These are phyloP conservation scores for Falco punctatus DNA, from an alignment of 2,113 vertebrate genomes.

Conservation along the genomic window DNA sequence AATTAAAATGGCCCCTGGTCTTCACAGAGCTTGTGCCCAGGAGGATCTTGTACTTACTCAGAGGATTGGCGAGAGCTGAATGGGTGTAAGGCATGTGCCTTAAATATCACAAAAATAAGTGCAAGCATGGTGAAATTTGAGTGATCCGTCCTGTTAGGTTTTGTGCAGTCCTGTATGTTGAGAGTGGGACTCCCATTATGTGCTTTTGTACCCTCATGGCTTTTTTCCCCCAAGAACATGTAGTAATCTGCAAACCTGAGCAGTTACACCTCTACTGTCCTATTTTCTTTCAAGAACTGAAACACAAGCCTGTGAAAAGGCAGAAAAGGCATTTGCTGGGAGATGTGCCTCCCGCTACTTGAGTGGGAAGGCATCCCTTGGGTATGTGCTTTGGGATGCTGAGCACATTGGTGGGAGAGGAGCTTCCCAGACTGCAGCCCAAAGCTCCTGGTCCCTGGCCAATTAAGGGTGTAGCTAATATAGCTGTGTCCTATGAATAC, in stretches of 20 bases:
- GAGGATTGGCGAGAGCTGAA: background rate
- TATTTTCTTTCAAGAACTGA: background rate
- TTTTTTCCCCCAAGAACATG: background rate
- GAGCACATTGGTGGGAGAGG: background rate
- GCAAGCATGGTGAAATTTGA: rapidly evolving
- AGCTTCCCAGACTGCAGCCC: background rate
- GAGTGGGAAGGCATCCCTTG: background rate
- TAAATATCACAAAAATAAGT: background rate
- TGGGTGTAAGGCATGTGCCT: background rate
- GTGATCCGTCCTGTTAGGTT: background rate
- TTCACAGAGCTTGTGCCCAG: background rate
- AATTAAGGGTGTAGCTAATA: background rate
- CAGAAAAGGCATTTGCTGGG: background rate
- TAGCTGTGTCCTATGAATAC: background rate
- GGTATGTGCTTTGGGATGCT: background rate
- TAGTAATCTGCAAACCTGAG: background rate
- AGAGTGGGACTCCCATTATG: background rate
- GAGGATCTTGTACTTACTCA: background rate
- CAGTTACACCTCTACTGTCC: background rate
- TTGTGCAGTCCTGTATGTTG: background rate
- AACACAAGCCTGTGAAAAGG: background rate
- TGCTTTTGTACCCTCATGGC: background rate
- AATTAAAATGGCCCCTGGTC: background rate
- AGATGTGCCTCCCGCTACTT: rapidly evolving
- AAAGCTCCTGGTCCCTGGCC: background rate